A percentile compares a stretch with the other conserved stretches of the same genome.
phyloP scores from a whole-genome alignment of 2,888 invertebrate species.

The Tinea semifulvella region DNA sequence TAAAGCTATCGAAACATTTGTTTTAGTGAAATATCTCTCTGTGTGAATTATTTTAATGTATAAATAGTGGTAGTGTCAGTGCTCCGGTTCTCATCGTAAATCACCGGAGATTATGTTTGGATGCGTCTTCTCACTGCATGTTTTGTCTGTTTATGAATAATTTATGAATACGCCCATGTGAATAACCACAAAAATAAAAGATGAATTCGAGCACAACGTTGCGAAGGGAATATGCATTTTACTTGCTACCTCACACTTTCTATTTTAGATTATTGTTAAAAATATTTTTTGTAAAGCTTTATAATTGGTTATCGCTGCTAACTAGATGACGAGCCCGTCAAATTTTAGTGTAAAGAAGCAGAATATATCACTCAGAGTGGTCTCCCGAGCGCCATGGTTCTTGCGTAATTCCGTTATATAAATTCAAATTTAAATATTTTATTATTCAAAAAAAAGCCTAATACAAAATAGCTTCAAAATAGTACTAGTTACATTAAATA shows the following conservation, averaged over 20 bases:
- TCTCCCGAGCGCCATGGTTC: too few species aligned
- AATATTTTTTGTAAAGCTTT: too few species aligned
- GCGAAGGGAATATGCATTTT: conserved; percentile 2
- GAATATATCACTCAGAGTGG: too few species aligned
- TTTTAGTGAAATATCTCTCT: background rate
- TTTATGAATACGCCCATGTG: conserved; percentile 32
- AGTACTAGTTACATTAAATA: too few species aligned
- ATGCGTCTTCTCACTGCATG: conserved; percentile 42
- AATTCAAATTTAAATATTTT: too few species aligned
- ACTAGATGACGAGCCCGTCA: too few species aligned
- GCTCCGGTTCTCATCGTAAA: conserved; percentile 51
- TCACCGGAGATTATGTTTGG: conserved; percentile 56
- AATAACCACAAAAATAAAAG: conserved; percentile 20
- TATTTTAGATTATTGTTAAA: too few species aligned
- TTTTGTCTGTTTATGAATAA: conserved; percentile 51
- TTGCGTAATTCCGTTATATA: too few species aligned
- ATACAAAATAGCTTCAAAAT: too few species aligned
- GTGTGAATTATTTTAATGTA: background rate
- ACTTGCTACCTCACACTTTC: background rate
- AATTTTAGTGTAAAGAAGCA: too few species aligned
- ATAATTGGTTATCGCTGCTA: too few species aligned
- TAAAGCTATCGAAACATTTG: background rate
- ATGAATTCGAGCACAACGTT: conserved; percentile 10
- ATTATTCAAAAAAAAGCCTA: too few species aligned
- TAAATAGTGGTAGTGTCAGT: conserved; percentile 26